phyloP scores from a whole-genome alignment of 2,888 invertebrate genomes.

The Chymomyza amoena region DNA sequence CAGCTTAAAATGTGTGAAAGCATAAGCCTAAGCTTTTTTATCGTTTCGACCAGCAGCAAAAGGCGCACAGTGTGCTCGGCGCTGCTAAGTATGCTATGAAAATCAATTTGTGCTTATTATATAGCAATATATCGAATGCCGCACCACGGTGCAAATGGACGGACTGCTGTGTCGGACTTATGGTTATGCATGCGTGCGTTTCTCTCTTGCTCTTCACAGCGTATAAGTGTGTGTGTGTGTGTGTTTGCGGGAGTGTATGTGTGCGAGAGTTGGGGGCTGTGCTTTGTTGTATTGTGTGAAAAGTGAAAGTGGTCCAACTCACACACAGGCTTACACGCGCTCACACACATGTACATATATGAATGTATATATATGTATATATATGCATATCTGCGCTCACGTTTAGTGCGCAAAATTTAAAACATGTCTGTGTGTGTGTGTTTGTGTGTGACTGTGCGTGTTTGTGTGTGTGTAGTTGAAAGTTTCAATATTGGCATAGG shows the following conservation, averaged over 20 bases:
- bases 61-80: constrained; percentile 2
- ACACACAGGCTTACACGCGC: constrained; percentile 25
- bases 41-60: constrained; percentile 58
- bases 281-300: constrained; percentile 25
- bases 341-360: neutral
- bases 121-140: neutral
- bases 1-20: constrained; percentile 66
- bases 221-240: constrained; percentile 6
- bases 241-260: neutral
- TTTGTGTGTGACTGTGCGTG: constrained; percentile 19
- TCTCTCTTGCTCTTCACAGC: neutral
- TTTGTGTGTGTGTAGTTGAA: constrained; percentile 58
- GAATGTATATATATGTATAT: neutral
- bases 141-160: neutral
- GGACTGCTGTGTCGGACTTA: constrained; percentile 1
- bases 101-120: neutral
- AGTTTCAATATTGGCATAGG: constrained; percentile 66
- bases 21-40: constrained; percentile 72
- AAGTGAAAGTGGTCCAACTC: constrained; percentile 54
- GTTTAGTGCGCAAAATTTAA: constrained; percentile 3
- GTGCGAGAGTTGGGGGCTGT: neutral
- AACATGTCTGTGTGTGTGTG: constrained; percentile 5
- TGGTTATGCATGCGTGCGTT: constrained; percentile 6
- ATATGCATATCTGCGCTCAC: neutral
- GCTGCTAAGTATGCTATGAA: neutral